Evolutionary conservation across 2,888 invertebrate genomes (phyloP).

Genomic region (Bombylius discolor): DNA sequence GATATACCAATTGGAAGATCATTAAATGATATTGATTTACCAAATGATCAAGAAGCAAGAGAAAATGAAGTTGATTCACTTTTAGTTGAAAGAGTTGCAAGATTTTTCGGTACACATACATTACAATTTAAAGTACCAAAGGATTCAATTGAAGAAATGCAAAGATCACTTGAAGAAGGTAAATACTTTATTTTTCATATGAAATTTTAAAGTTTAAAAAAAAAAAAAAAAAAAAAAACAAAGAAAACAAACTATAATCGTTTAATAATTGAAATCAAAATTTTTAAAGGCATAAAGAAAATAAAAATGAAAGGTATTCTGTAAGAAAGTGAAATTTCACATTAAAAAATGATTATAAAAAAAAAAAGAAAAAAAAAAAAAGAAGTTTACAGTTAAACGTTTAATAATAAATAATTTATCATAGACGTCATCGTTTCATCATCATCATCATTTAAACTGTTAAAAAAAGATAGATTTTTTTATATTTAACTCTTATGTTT

Average conservation of each 20-base stretch:
- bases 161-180: constrained; percentile 75
- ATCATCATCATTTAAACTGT: too few relatives aligned
- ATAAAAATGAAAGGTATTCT: background rate
- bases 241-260: background rate
- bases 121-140: constrained; percentile 70
- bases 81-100: constrained; percentile 58
- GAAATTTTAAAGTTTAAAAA: background rate
- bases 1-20: constrained; percentile 43
- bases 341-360: too few relatives aligned
- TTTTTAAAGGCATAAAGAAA: too few relatives aligned
- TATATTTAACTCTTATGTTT: too few relatives aligned
- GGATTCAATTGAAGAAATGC: constrained; percentile 56
- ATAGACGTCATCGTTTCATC: too few relatives aligned
- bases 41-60: constrained; percentile 57
- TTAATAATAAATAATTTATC: too few relatives aligned
- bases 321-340: too few relatives aligned
- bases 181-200: constrained; percentile 23
- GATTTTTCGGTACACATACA: constrained; percentile 64
- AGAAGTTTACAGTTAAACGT: too few relatives aligned
- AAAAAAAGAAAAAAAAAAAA: too few relatives aligned
- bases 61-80: constrained; percentile 60
- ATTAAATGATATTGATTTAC: constrained; percentile 51
- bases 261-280: background rate
- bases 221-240: too few relatives aligned
- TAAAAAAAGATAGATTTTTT: too few relatives aligned